Evolutionary conservation across 1,140 invertebrate genomes (phyloP), one percentile per base, ranked within the genome.

Genomic region (Bombus terrestris): DNA sequence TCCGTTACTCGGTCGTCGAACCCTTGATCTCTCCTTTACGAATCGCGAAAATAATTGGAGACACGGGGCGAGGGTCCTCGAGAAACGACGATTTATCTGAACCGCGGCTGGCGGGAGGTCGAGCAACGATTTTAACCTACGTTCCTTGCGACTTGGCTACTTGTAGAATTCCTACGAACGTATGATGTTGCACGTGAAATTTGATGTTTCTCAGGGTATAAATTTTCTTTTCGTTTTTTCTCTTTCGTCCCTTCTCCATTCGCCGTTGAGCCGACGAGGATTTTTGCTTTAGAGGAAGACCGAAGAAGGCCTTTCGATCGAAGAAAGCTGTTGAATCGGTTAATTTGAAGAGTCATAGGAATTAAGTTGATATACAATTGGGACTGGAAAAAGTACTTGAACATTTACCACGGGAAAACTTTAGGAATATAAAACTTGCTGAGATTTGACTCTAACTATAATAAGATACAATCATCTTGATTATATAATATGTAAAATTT

Each of bases 11-110:
- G 35, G 41, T 43, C 81, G 62, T 68, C 72, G 72, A 75, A 64
- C 59, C 72, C 41, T 83, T 62, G 73, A 83, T 66, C 74, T 39
- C 47, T 57, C 73, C 37, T 69, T 83, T 76, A 32, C 53, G 69
- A 81, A 57, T 81, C 69, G 64, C 25, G 64, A 83, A 83, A 83
- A 83, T 83, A 83, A 83, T 83, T 83, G 62, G 35, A 39, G 62
- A 64, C 18, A 83, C 22, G 41, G 15, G 13, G 22, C 37, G 37
- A 57, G 64, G 32, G 37, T 39, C 39, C 10, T 25, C 3, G 37
- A 37, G 39, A 41, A 32, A 35, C 13, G 80, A 32, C 35, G 69
- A 81, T 73, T 72, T 62, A 73, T 62, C 47, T 15, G 32, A 47
- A 10, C 41, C 47, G 8, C 6, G 37, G 37, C n/a, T 41, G 22